Evolutionary conservation across 2,888 invertebrate species (phyloP), one percentile per base, ranked within the genome.

Genomic region (Tolmerus cingulatus): DNA sequence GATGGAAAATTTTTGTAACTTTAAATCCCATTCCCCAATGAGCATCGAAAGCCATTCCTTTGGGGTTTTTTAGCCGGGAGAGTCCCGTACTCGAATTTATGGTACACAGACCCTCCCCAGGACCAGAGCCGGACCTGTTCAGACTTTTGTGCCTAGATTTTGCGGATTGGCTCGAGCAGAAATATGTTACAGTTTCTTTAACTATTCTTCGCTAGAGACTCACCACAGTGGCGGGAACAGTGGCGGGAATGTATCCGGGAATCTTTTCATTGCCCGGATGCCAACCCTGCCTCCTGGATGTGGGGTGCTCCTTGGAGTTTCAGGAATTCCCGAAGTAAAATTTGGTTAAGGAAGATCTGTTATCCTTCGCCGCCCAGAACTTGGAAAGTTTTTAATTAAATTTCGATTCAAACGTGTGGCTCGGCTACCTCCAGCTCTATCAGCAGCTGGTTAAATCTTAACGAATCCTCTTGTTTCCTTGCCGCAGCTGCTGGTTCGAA

Each of bases 141-240:
- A 66, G 34, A 23, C 66, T 66, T 74, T 74, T 46, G 46, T 51
- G 82, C 82, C 82, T 82, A 82, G 82, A 79, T 40, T 66, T 23
- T 82, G 66, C 74, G 46, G 85, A 85, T 74, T 74, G 76, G 74
- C 30, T 51, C 16, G 23, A 5, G 37, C 19, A 87, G 88, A 87
- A 88, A 86, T 88, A 86, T 88, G 88, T 86, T 86, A 87, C 82
- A 87, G 76, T 88, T 88, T 87, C 86, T 87, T 88, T 87, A 88
- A 87, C 87, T 81, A 88, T 87, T 88, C 87, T 87, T 87, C 30
- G 86, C 86, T 86, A 86, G 86, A 86, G 86, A 86, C 86, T 87
- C 86, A 87, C 86, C 74, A 86, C 74, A 88, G 57, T 76, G 66
- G 79, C 87, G 43, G 30, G 19, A 82, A 34, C 30, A 23, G 16